These are phyloP conservation scores for Catagonus wagneri DNA, from an alignment of 2,113 vertebrate species.

Conservation along the genomic window DNA sequence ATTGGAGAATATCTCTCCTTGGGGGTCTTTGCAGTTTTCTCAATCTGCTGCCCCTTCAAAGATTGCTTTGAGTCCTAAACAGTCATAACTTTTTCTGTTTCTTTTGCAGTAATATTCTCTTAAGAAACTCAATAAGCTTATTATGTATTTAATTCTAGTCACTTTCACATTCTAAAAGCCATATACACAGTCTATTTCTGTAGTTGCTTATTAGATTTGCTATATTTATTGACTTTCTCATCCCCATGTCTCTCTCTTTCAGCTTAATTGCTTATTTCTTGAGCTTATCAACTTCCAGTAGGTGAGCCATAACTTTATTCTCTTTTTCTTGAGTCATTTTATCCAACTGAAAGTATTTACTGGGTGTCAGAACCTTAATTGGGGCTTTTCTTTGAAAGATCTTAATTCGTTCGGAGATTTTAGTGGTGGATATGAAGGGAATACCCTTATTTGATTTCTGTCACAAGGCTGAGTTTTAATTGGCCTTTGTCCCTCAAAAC, in stretches of 20 bases:
- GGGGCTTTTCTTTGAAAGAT: slow-evolving; percentile 51
- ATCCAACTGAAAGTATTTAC: slow-evolving; percentile 53
- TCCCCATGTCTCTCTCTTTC: not conserved
- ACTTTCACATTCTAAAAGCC: not conserved
- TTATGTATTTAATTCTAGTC: slow-evolving; percentile 19
- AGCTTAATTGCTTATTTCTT: slow-evolving; percentile 64
- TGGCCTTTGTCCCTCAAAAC: slow-evolving; percentile 53
- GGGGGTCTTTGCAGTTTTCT: not conserved
- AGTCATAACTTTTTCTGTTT: not conserved
- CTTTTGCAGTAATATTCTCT: slow-evolving; percentile 18
- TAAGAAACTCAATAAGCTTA: not conserved
- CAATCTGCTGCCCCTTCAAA: not conserved
- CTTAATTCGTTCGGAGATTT: slow-evolving; percentile 66
- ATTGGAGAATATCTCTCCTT: not conserved
- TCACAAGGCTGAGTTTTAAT: slow-evolving; percentile 56
- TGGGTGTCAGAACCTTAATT: slow-evolving; percentile 50
- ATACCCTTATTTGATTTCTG: slow-evolving; percentile 61
- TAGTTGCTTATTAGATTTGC: slow-evolving; percentile 17
- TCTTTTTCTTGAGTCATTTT: slow-evolving; percentile 55
- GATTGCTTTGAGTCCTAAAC: not conserved
- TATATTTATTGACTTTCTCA: slow-evolving; percentile 42
- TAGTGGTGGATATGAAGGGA: not conserved
- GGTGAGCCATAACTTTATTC: slow-evolving; percentile 24
- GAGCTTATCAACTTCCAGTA: slow-evolving; percentile 10
- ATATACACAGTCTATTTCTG: not conserved